Conservation (phyloP, 1,140 invertebrate genomes). For the Chironomus tepperi region DNA sequence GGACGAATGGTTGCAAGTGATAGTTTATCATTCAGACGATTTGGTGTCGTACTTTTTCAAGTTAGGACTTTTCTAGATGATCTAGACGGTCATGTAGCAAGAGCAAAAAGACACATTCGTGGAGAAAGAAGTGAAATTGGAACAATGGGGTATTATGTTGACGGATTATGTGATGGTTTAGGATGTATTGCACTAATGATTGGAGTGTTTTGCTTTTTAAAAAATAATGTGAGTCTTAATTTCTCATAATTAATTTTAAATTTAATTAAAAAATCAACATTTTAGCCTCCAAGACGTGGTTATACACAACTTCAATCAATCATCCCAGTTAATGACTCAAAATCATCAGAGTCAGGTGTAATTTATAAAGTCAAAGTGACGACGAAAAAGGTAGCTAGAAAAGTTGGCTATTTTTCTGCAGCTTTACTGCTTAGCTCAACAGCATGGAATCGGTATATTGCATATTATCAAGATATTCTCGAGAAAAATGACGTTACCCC, state of each 20-base stretch:
- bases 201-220: constrained; percentile 54
- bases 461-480: constrained; percentile 62
- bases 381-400: constrained; percentile 51
- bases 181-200: constrained; percentile 57
- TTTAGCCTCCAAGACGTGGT: constrained; percentile 49
- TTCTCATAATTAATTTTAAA: too few relatives aligned
- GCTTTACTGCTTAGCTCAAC: constrained; percentile 61
- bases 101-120: constrained; percentile 54
- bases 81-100: constrained; percentile 67
- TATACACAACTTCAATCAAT: constrained; percentile 50
- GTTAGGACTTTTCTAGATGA: constrained; percentile 68
- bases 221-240: constrained; percentile 45
- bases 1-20: constrained; percentile 60
- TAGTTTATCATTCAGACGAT: constrained; percentile 51
- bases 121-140: constrained; percentile 64
- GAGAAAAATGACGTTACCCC: constrained; percentile 49
- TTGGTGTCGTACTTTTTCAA: constrained; percentile 65
- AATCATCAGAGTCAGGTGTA: constrained; percentile 43
- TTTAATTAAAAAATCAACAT: neutral
- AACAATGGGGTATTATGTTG: constrained; percentile 59
- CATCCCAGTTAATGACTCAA: constrained; percentile 44
- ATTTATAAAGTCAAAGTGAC: constrained; percentile 56
- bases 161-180: constrained; percentile 64
- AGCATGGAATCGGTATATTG: constrained; percentile 73
- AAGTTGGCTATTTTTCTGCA: constrained; percentile 54